phyloP scores from a whole-genome alignment of 2,888 invertebrate species.

The Lasius platythorax region DNA sequence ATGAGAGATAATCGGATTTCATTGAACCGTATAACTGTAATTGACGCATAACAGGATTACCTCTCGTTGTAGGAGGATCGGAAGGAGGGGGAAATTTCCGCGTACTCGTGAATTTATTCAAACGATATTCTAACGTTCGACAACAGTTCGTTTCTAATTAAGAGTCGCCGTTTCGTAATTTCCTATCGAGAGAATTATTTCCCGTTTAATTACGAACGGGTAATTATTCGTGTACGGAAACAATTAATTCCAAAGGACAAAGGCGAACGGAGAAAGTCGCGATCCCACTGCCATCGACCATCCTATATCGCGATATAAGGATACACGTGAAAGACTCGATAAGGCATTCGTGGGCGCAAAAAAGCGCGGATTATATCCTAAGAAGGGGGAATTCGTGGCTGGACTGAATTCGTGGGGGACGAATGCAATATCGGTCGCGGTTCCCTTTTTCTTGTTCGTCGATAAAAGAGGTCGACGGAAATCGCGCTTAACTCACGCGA shows the following conservation, averaged over 20 bases:
- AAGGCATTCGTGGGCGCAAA: slow-evolving; percentile 26
- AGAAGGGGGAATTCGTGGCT: slow-evolving; percentile 64
- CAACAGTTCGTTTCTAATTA: slow-evolving; percentile 31
- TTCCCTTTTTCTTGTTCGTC: slow-evolving; percentile 54
- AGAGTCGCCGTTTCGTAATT: slow-evolving; percentile 8
- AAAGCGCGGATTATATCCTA: slow-evolving; percentile 69
- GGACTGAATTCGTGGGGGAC: slow-evolving; percentile 3
- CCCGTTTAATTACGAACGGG: neutral
- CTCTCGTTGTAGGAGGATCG: neutral
- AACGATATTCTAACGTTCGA: slow-evolving; percentile 42
- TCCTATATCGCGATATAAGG: slow-evolving; percentile 36
- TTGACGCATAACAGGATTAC: slow-evolving; percentile 54
- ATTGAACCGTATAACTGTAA: slow-evolving; percentile 61
- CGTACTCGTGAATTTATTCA: slow-evolving; percentile 36
- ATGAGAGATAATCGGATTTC: slow-evolving; percentile 64
- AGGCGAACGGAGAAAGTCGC: neutral
- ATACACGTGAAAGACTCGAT: neutral
- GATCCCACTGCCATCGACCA: neutral
- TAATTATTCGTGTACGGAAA: neutral
- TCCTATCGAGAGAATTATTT: slow-evolving; percentile 2
- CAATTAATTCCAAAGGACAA: slow-evolving; percentile 17
- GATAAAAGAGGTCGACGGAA: slow-evolving; percentile 52
- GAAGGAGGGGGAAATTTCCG: neutral
- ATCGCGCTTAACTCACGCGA: slow-evolving; percentile 61
- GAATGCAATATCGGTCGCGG: slow-evolving; percentile 67